Base-by-base conservation (phyloP, 2,888 invertebrate genomes). In the Antheraea yamamai region DNA sequence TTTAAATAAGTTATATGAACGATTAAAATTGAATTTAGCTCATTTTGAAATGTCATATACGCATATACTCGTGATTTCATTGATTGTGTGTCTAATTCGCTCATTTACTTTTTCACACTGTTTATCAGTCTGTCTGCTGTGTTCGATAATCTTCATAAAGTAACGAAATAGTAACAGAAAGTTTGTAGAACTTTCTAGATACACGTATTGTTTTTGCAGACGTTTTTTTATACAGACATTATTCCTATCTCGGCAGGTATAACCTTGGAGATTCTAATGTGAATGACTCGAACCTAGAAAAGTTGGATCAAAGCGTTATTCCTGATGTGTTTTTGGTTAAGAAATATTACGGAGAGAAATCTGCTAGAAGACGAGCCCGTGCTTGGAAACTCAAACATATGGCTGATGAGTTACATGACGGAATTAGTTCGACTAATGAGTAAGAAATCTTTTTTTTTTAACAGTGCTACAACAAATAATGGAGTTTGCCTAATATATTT, bases 241-340 rank as follows among this genome's bases (percentile, higher is more conserved):
- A 18, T 55, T 55, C 18, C 52, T 55, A 55, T 55, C 20, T 75
- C 75, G 76, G 52, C 88, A 98, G 98, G 3, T 98, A 98, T 90
- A 98, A 99, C 89, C 90, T 99, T 73, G 95, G 96, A 55, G 98
- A 99, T 85, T 97, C 98, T 47, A 99, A 99, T 88, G 96, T 98
- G 68, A 99, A 99, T 88, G 97, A 99, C 88, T 88, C 89, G 0
- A 96, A 98, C 88, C 97, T 98, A 86, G 99, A 99, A 78, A 97
- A 97, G 85, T 88, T 99, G 81, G 95, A 96, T 76, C 89, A 91
- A 66, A 95, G 95, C 78, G 85, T 87, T 18, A 89, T 99, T 52
- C 99, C 99, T 0, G 99, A 99, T 93, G 97, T 99, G 75, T 96
- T 99, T 76, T 92, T 99, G n/a, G 98, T 99, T 16, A 99, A 98